A percentile compares a stretch with the other conserved stretches of the same genome.
Evolutionary conservation across 2,797 vertebrate species (phyloP).

Genomic region (Hipposideros larvatus): DNA sequence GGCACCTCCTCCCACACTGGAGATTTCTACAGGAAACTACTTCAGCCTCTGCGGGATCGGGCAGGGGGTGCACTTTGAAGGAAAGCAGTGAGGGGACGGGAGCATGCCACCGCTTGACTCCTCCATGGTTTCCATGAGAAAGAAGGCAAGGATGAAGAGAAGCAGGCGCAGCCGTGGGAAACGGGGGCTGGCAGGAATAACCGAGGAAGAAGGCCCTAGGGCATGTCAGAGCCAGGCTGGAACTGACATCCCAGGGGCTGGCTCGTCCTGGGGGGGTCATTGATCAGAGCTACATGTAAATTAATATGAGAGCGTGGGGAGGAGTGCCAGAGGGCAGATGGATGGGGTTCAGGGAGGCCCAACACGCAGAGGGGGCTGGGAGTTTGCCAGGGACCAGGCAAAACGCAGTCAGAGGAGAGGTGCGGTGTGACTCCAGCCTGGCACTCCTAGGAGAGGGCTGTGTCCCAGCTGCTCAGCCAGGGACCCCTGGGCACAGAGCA

Average conservation of each 20-base stretch:
- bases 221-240: neutral
- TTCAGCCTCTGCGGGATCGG: neutral
- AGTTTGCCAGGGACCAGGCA: neutral
- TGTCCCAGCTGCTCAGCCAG: neutral
- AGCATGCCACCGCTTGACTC: neutral
- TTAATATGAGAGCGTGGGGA: accelerated
- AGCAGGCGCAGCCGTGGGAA: neutral
- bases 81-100: neutral
- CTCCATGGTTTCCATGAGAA: neutral
- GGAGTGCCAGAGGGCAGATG: neutral
- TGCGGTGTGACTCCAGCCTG: accelerated
- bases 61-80: neutral
- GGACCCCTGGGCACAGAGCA: neutral
- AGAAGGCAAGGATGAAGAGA: neutral
- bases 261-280: neutral
- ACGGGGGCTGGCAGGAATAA: neutral
- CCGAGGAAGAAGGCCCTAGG: neutral
- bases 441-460: neutral
- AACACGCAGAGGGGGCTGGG: neutral
- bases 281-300: neutral
- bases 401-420: neutral
- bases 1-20: no score
- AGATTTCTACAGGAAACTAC: neutral
- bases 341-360: neutral
- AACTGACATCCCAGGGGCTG: neutral